Conservation (phyloP, 2,888 invertebrate genomes). For the Pachydiplax longipennis region DNA sequence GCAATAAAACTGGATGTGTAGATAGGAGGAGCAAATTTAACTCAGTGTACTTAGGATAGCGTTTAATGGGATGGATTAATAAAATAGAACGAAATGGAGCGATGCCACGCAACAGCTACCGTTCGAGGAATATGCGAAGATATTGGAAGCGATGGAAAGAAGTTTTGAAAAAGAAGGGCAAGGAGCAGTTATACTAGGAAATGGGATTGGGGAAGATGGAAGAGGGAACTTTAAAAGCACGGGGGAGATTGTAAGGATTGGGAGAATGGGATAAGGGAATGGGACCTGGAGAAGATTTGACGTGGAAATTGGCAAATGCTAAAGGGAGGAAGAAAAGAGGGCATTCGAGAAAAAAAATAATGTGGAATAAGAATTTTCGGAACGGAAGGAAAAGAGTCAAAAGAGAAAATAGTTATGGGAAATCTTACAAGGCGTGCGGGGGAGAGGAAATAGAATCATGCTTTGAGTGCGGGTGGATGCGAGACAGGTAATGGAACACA, state of each 20-base stretch:
- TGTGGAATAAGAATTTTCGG: neutral
- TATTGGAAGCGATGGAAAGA: neutral
- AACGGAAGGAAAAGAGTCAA: neutral
- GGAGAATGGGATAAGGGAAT: neutral
- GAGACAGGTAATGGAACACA: neutral
- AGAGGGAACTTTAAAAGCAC: neutral
- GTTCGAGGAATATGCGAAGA: neutral
- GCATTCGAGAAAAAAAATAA: neutral
- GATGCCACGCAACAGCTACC: neutral
- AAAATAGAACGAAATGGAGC: too few relatives aligned
- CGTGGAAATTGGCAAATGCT: neutral
- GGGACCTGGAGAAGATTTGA: neutral
- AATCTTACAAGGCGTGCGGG: neutral
- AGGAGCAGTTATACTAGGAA: neutral
- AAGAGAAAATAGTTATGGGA: neutral
- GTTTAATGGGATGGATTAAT: too few relatives aligned
- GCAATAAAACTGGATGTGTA: too few relatives aligned
- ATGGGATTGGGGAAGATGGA: neutral
- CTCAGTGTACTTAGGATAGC: too few relatives aligned
- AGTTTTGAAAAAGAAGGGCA: neutral
- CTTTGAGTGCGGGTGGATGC: neutral
- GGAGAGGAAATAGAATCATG: neutral
- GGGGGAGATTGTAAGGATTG: neutral
- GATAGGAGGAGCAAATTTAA: too few relatives aligned
- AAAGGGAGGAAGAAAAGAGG: neutral